Conservation (phyloP, 1,140 invertebrate genomes). For the Drosophila mayri region DNA sequence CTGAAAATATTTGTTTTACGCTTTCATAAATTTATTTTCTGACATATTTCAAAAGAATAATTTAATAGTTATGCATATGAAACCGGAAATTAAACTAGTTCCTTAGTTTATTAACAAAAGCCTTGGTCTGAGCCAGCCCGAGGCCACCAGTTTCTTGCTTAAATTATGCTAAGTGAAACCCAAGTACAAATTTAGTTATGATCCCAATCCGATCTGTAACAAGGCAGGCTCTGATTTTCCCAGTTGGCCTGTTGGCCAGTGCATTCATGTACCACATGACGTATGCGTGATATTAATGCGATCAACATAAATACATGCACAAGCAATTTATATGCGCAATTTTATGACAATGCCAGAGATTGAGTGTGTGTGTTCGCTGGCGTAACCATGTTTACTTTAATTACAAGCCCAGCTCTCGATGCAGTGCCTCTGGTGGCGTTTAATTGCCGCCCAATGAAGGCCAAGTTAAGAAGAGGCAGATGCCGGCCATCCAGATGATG, state of each 20-base stretch:
- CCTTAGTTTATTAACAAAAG: background rate
- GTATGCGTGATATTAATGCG: slow-evolving; percentile 75
- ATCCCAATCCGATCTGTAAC: slow-evolving; percentile 19
- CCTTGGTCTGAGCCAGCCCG: background rate
- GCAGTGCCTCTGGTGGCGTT: slow-evolving; percentile 40
- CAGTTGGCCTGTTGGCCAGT: background rate
- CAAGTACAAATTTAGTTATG: slow-evolving; percentile 22
- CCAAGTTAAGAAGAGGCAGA: slow-evolving; percentile 36
- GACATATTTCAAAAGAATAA: background rate
- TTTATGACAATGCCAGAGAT: slow-evolving; percentile 63
- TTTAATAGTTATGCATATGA: background rate
- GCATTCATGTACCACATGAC: slow-evolving; percentile 61
- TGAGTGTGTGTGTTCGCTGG: background rate
- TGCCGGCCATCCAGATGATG: slow-evolving; percentile 44
- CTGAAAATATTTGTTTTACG: background rate
- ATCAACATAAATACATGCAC: slow-evolving; percentile 62
- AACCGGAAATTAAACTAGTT: background rate
- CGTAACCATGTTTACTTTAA: slow-evolving; percentile 71
- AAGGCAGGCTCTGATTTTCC: slow-evolving; percentile 8
- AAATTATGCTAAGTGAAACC: background rate
- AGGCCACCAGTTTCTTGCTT: background rate
- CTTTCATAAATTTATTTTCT: background rate
- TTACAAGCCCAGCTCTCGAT: slow-evolving; percentile 53
- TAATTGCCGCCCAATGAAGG: slow-evolving; percentile 61
- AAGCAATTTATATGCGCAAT: slow-evolving; percentile 77